Evolutionary conservation across 1,140 invertebrate genomes (phyloP), one percentile per base, ranked within the genome.

Genomic region (Pinna nobilis): DNA sequence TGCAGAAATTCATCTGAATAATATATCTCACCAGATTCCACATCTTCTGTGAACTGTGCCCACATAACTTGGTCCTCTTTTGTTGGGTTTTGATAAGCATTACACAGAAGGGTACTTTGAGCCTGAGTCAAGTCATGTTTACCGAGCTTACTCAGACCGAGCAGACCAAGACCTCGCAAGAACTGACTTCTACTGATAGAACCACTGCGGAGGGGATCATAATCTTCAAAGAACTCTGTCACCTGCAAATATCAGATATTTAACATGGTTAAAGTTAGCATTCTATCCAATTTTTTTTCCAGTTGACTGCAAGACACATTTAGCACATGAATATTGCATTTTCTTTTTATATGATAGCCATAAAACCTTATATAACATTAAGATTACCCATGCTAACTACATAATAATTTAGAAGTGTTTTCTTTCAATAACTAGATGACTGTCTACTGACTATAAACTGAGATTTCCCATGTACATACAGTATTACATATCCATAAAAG

Each of bases 61-160:
- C 86, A 90, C 7, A 82, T 64, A 32, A 86, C 81, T 68, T 88
- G 80, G 70, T 88, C 85, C 9, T 55, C 39, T 59, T 86, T 82
- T 18, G 67, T 59, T 30, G 86, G 84, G 70, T 86, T 78, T 35
- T 79, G 67, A 64, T 90, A 90, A 32, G 78, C 71, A 28, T 85
- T 68, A 70, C 76, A 81, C 33, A 90, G 74, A 18, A 84, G 47
- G 11, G 80, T 68, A 57, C 81, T 86, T 77, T 90, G 86, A 4
- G 67, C 74, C 50, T 88, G 79, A 59, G 82, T 87, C 23, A 90
- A 77, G 64, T 88, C 82, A 74, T 88, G 85, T 15, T 80, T 61
- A 11, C 87, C 86, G 0, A 90, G 71, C 60, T 87, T 86, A 76
- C 86, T 88, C 1, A 90, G 76, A 1, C 89, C 89, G 37, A 90